phyloP scores from a whole-genome alignment of 2,888 invertebrate species.

The Archaeoteleia sp. region DNA sequence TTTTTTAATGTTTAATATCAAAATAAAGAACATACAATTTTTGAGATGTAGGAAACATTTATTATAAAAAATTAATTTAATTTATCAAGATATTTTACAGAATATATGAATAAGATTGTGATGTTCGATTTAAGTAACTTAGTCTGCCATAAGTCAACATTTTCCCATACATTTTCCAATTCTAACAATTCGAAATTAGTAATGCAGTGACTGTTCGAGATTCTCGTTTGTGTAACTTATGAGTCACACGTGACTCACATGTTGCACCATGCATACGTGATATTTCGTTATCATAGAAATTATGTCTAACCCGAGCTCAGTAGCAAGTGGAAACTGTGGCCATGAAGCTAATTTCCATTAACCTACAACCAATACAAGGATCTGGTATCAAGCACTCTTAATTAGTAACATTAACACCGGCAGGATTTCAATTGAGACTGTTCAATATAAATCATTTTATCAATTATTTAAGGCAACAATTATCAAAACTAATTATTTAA shows the following conservation, averaged over 20 bases:
- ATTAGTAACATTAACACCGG: conserved; percentile 43
- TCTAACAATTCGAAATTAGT: conserved; percentile 4
- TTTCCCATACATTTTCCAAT: neutral
- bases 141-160: neutral
- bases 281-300: conserved; percentile 24
- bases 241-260: conserved; percentile 19
- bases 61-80: too few species aligned
- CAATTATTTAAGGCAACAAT: too few species aligned
- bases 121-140: too few species aligned
- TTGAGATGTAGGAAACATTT: too few species aligned
- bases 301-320: conserved; percentile 20
- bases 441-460: too few species aligned
- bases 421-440: neutral
- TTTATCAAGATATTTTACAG: too few species aligned
- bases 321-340: conserved; percentile 44
- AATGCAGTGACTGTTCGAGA: conserved; percentile 4
- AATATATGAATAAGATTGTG: too few species aligned
- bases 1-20: too few species aligned
- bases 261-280: conserved; percentile 18
- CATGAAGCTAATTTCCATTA: conserved; percentile 57
- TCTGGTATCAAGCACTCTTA: conserved; percentile 48
- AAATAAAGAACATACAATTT: too few species aligned
- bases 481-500: too few species aligned
- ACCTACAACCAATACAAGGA: conserved; percentile 31
- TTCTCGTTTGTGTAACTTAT: conserved; percentile 17